phyloP scores from a whole-genome alignment of 2,888 invertebrate species.

The Apamea monoglypha region DNA sequence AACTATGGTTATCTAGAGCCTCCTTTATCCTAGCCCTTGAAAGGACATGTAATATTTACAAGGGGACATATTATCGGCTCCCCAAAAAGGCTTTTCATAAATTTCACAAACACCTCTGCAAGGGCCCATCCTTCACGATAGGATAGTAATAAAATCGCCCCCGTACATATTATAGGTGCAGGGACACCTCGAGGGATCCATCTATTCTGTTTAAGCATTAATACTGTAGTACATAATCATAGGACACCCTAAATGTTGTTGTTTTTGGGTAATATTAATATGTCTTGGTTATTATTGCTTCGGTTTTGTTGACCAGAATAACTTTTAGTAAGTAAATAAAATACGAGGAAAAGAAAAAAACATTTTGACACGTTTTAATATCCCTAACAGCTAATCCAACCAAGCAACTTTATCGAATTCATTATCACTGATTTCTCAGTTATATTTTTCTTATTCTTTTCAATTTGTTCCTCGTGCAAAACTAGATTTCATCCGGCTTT shows the following conservation, averaged over 20 bases:
- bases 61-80: conserved; percentile 73
- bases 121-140: conserved; percentile 81
- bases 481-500: neutral
- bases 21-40: conserved; percentile 64
- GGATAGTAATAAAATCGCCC: conserved; percentile 85
- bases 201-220: conserved; percentile 86
- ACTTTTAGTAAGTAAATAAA: neutral
- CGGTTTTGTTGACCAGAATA: neutral
- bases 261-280: conserved; percentile 61
- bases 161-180: conserved; percentile 83
- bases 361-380: neutral
- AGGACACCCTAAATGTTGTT: conserved; percentile 61
- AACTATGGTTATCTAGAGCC: conserved; percentile 57
- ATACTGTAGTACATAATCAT: conserved; percentile 81
- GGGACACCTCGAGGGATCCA: conserved; percentile 83
- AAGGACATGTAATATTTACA: conserved; percentile 76
- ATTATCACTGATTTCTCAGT: neutral
- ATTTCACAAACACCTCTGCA: conserved; percentile 78
- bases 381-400: neutral
- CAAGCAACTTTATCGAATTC: neutral
- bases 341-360: neutral
- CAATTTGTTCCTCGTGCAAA: neutral
- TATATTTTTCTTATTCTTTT: no score
- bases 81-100: conserved; percentile 81
- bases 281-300: conserved; percentile 36